phyloP scores from a whole-genome alignment of 2,888 invertebrate species.

The Anticlea derivata region DNA sequence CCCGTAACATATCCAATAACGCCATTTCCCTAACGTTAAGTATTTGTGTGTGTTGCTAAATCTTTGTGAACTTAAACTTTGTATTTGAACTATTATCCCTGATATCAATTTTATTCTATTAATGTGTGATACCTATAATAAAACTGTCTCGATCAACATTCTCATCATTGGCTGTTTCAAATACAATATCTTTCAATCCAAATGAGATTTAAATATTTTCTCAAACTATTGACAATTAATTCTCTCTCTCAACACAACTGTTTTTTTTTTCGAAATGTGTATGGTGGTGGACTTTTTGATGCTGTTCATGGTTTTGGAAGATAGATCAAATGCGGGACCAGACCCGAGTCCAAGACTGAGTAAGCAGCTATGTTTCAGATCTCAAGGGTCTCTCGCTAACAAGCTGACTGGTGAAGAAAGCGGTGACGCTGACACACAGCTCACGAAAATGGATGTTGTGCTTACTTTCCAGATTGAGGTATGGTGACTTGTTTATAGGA shows the following conservation, averaged over 20 bases:
- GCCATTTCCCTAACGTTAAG: constrained; percentile 1
- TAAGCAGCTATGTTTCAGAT: constrained; percentile 88
- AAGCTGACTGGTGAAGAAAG: constrained; percentile 98
- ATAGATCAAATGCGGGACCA: constrained; percentile 78
- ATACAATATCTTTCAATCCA: too few species aligned
- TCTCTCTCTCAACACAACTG: too few species aligned
- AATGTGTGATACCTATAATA: too few species aligned
- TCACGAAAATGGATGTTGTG: constrained; percentile 99
- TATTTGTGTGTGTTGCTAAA: constrained; percentile 7
- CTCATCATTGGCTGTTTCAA: not conserved
- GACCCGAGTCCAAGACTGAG: constrained; percentile 84
- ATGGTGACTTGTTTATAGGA: constrained; percentile 47
- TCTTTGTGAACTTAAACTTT: constrained; percentile 5
- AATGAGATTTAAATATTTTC: too few species aligned
- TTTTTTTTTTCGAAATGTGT: constrained; percentile 17
- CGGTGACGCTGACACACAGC: constrained; percentile 96
- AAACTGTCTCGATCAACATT: not conserved
- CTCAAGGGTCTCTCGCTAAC: constrained; percentile 94
- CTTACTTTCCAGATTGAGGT: constrained; percentile 98
- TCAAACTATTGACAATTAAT: too few species aligned
- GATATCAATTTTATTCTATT: too few species aligned
- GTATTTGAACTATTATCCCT: too few species aligned
- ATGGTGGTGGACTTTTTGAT: constrained; percentile 50
- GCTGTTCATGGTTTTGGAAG: constrained; percentile 36
- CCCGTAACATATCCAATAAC: constrained; percentile 2